A percentile compares a stretch with the other conserved stretches of the same genome.
Conservation (phyloP, 2,797 vertebrate genomes). For the Lophotriccus pileatus region DNA sequence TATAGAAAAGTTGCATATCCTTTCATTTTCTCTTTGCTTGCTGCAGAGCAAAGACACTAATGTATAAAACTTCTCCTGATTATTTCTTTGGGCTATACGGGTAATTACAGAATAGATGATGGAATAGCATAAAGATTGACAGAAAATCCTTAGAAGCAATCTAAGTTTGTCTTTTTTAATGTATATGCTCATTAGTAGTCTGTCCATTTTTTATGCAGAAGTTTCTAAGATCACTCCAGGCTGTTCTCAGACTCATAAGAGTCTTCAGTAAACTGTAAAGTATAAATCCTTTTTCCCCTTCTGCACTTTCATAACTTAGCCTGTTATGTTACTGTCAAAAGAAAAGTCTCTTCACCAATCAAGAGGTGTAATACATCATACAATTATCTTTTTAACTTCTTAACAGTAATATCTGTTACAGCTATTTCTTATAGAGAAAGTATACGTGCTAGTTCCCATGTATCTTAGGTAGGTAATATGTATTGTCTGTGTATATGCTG, state of each 20-base stretch:
- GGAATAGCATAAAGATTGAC: not conserved
- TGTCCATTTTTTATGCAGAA: not conserved
- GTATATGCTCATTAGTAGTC: not conserved
- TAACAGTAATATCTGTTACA: not conserved
- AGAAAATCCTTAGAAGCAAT: conserved; percentile 8
- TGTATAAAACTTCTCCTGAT: not conserved
- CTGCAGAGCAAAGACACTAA: not conserved
- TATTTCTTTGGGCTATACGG: not conserved
- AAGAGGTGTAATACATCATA: not conserved
- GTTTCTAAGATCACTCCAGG: not conserved
- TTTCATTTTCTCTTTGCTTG: not conserved
- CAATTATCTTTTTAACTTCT: not conserved
- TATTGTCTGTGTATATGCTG: not conserved
- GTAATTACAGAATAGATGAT: not conserved
- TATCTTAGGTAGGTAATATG: not conserved
- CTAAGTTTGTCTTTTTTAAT: not conserved
- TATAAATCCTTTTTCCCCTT: not conserved
- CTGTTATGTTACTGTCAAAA: not conserved
- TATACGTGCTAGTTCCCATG: not conserved
- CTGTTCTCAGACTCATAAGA: not conserved
- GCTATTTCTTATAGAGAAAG: not conserved
- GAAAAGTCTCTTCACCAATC: not conserved
- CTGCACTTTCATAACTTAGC: not conserved
- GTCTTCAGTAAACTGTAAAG: not conserved
- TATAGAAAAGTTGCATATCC: not conserved